Percentiles rank a stretch among this genome's conserved stretches.
Conservation (phyloP, 2,888 invertebrate species). For the Fissipunctia ypsillon region DNA sequence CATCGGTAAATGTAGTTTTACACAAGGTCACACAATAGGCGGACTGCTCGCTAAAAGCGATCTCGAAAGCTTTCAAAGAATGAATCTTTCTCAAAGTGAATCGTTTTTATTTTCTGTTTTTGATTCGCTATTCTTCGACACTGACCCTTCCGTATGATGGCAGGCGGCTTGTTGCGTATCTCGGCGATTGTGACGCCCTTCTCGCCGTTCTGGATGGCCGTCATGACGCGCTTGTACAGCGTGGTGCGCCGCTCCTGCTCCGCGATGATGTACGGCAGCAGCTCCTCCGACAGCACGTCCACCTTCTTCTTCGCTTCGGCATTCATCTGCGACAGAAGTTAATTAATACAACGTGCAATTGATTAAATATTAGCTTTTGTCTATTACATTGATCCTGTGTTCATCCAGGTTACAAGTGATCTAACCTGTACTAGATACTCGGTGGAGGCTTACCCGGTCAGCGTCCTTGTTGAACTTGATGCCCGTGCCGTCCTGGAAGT, state of each 20-base stretch:
- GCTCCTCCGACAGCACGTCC: slow-evolving; percentile 85
- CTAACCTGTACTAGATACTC: too few species aligned
- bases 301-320: slow-evolving; percentile 88
- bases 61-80: neutral
- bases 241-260: slow-evolving; percentile 86
- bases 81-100: neutral
- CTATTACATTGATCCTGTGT: too few species aligned
- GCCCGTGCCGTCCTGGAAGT: slow-evolving; percentile 83
- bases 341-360: neutral
- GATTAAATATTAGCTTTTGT: neutral
- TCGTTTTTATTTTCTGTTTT: neutral
- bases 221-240: slow-evolving; percentile 85
- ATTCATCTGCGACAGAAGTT: slow-evolving; percentile 78
- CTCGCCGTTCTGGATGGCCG: slow-evolving; percentile 86
- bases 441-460: slow-evolving; percentile 77
- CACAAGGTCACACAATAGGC: neutral
- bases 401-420: too few species aligned
- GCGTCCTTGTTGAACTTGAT: slow-evolving; percentile 88
- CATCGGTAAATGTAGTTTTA: neutral
- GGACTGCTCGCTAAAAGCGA: neutral
- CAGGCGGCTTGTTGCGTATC: slow-evolving; percentile 83
- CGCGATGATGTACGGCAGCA: slow-evolving; percentile 86
- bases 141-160: slow-evolving; percentile 84
- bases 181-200: slow-evolving; percentile 87
- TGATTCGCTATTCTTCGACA: neutral